Conservation (phyloP, 2,888 invertebrate species). For the Stenichneumon culpator region DNA sequence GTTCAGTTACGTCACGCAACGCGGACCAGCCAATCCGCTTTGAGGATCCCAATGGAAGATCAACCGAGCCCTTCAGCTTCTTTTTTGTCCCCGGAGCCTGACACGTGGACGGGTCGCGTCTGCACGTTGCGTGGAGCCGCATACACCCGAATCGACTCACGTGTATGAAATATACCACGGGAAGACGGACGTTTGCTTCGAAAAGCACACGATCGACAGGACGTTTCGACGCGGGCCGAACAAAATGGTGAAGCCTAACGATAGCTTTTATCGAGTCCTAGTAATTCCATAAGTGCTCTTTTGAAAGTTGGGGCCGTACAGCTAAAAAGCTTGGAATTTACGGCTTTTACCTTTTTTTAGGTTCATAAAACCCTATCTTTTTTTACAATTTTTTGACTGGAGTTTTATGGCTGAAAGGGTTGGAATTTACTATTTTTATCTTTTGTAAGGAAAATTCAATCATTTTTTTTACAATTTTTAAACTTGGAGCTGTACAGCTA, state of each 20-base stretch:
- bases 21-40: conserved; percentile 57
- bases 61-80: conserved; percentile 28
- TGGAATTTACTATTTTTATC: neutral
- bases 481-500: neutral
- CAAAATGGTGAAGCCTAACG: conserved; percentile 9
- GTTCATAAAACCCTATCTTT: neutral
- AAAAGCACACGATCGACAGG: conserved; percentile 6
- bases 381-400: neutral
- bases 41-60: conserved; percentile 6
- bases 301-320: neutral
- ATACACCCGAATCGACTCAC: neutral
- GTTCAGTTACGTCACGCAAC: conserved; percentile 64
- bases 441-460: no score
- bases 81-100: conserved; percentile 16
- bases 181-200: conserved; percentile 7
- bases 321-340: neutral
- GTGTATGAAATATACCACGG: conserved; percentile 37
- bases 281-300: neutral
- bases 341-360: neutral
- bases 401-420: no score
- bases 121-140: conserved; percentile 43
- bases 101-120: conserved; percentile 44
- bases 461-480: no score
- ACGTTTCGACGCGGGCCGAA: neutral
- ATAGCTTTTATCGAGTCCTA: neutral